phyloP scores from a whole-genome alignment of 2,888 invertebrate genomes.

The Petrolisthes cinctipes region DNA sequence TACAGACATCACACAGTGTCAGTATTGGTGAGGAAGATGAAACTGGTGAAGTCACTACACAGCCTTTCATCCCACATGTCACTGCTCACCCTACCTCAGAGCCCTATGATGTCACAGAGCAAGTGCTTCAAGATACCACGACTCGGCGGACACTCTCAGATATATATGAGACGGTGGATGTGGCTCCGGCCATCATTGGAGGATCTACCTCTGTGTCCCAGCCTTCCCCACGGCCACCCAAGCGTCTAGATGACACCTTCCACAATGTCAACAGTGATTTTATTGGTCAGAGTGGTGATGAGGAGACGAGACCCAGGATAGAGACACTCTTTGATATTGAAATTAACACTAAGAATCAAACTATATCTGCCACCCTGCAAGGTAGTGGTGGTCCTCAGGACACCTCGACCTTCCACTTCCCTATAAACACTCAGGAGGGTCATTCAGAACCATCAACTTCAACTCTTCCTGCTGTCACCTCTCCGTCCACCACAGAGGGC shows the following conservation, averaged over 20 bases:
- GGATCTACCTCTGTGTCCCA: conserved; percentile 8
- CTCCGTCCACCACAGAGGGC: background rate
- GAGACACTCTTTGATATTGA: conserved; percentile 55
- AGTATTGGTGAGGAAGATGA: conserved; percentile 37
- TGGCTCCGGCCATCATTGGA: conserved; percentile 32
- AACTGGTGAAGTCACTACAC: conserved; percentile 28
- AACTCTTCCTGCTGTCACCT: background rate
- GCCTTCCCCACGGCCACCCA: conserved; percentile 21
- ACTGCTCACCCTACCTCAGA: background rate
- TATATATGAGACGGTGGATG: conserved; percentile 44
- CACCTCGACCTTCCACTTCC: background rate
- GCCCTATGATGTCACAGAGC: conserved; percentile 3
- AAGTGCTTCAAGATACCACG: conserved; percentile 22
- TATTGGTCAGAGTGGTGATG: background rate
- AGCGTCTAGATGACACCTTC: conserved; percentile 25
- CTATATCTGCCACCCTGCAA: conserved; percentile 37
- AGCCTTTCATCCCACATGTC: background rate
- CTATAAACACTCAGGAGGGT: conserved; percentile 2
- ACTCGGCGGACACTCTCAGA: conserved; percentile 36
- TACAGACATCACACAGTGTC: conserved; percentile 62
- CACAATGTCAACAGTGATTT: conserved; percentile 23
- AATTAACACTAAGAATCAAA: conserved; percentile 51
- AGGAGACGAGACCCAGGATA: conserved; percentile 37
- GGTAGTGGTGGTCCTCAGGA: background rate
- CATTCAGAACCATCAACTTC: background rate